Evolutionary conservation across 2,888 invertebrate genomes (phyloP).

Genomic region (Lasioglossum leucozonium): DNA sequence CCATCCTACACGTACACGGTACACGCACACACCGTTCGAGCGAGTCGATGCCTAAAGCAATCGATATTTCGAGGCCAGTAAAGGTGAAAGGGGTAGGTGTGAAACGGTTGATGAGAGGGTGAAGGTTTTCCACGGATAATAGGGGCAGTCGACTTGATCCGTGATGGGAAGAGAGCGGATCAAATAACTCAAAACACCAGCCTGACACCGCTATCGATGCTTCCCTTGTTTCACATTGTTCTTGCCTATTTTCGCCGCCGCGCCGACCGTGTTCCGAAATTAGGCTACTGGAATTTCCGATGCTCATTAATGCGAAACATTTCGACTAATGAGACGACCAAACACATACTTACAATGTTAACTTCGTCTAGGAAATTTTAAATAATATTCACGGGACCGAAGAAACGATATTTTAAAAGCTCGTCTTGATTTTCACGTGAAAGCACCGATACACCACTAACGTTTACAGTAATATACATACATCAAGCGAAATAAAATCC

Average conservation of each 20-base stretch:
- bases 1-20: conserved; percentile 36
- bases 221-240: conserved; percentile 44
- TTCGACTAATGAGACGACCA: neutral
- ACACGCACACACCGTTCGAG: conserved; percentile 37
- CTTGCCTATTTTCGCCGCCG: conserved; percentile 17
- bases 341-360: neutral
- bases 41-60: conserved; percentile 68
- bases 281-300: neutral
- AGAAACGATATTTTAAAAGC: too few relatives aligned
- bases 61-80: conserved; percentile 73
- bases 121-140: conserved; percentile 72
- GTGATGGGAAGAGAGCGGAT: conserved; percentile 55
- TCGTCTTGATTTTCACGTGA: too few relatives aligned
- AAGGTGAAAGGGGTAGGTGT: conserved; percentile 74
- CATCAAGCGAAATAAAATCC: neutral
- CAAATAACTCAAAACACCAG: conserved; percentile 50
- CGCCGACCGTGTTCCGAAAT: neutral
- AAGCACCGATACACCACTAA: neutral
- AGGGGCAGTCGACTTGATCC: conserved; percentile 65
- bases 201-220: conserved; percentile 2
- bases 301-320: too few relatives aligned
- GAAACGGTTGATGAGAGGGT: conserved; percentile 67
- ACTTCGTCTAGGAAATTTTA: neutral
- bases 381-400: neutral
- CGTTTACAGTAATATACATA: neutral